phyloP scores from a whole-genome alignment of 2,888 invertebrate genomes.

The Disparrhopalites patrizii region DNA sequence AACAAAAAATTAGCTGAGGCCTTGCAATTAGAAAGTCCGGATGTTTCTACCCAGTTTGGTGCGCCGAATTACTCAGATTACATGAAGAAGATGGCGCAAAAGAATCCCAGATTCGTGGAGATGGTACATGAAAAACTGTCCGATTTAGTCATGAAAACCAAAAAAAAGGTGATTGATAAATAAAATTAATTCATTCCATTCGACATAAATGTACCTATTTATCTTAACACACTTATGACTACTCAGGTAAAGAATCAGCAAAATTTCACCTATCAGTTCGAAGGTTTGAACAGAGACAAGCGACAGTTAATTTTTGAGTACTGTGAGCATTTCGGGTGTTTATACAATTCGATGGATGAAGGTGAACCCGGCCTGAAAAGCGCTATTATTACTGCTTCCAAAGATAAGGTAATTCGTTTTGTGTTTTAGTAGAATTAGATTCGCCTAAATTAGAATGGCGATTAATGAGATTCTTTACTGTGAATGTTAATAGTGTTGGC shows the following conservation, averaged over 20 bases:
- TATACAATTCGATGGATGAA: constrained; percentile 88
- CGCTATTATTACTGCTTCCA: constrained; percentile 77
- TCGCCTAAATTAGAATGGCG: neutral
- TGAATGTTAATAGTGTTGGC: constrained; percentile 66
- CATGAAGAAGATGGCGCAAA: constrained; percentile 74
- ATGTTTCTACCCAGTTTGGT: constrained; percentile 61
- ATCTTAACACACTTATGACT: neutral
- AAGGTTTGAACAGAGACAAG: constrained; percentile 89
- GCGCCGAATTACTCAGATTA: constrained; percentile 83
- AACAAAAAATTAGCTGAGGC: constrained; percentile 85
- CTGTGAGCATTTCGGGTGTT: constrained; percentile 90
- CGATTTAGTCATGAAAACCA: constrained; percentile 79
- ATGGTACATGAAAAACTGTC: constrained; percentile 77
- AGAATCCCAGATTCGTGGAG: constrained; percentile 74
- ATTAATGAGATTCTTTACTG: constrained; percentile 33
- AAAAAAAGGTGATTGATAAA: constrained; percentile 51
- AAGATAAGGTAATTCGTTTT: constrained; percentile 61
- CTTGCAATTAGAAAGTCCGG: constrained; percentile 87
- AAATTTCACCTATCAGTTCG: constrained; percentile 67
- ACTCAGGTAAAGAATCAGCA: constrained; percentile 21
- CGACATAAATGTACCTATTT: neutral
- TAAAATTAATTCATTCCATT: neutral
- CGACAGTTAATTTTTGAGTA: constrained; percentile 89
- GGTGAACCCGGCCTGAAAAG: constrained; percentile 51
- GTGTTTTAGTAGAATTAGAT: neutral